Evolutionary conservation across 2,888 invertebrate species (phyloP).

Genomic region (Esperia sulphurella): DNA sequence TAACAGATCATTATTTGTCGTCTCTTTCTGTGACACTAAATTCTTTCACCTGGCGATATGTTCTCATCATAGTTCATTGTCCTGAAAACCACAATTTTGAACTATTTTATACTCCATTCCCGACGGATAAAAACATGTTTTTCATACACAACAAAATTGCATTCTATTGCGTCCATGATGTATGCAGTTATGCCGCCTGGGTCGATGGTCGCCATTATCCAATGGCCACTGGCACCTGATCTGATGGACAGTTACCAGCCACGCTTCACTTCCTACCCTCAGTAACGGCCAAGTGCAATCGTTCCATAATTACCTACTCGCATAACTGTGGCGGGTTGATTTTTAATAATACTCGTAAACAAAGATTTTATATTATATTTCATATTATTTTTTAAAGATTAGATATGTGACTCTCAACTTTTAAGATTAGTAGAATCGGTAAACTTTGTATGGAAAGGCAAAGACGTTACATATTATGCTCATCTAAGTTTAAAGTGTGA

Average conservation of each 20-base stretch:
- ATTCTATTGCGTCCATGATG: no score
- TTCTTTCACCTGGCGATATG: no score
- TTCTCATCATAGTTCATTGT: no score
- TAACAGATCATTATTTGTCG: no score
- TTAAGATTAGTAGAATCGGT: background rate
- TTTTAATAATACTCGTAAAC: background rate
- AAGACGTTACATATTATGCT: background rate
- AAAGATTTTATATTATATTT: no score
- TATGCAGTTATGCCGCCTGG: constrained; percentile 21
- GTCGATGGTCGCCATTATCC: constrained; percentile 17
- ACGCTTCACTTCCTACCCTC: constrained; percentile 61
- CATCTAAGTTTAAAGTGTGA: no score
- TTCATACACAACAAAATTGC: no score
- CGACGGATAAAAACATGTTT: no score
- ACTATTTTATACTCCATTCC: no score
- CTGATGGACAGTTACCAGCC: constrained; percentile 38
- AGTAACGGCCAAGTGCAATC: constrained; percentile 29
- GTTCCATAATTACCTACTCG: constrained; percentile 38
- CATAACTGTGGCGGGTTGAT: constrained; percentile 6
- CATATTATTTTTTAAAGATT: no score
- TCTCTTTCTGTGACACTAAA: no score
- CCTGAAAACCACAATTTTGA: no score
- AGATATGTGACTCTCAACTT: background rate
- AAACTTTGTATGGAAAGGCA: background rate
- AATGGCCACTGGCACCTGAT: background rate